Base-by-base conservation (phyloP, 2,113 vertebrate genomes). In the Ophiodon elongatus region DNA sequence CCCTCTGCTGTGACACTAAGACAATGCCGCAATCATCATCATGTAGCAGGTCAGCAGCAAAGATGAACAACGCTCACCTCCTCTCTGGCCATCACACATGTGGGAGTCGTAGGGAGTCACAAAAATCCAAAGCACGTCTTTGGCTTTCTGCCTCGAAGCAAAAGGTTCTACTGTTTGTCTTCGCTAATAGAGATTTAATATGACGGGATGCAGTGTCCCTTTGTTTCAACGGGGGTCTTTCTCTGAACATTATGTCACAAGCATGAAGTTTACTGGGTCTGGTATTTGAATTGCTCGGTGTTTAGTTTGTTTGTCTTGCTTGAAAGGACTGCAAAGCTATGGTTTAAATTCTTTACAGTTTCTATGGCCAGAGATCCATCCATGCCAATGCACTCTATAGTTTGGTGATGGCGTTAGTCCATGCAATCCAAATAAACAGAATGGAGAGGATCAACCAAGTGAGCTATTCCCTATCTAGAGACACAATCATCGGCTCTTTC, bases 401-500 rank as follows among this genome's bases (percentile, higher is more conserved):
- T 43, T 56, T 52, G 33, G 71, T 69, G 70, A 82, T 73, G 70
- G 54, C 66, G 68, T 69, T 25, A 23, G 67, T 79, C 69, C 50
- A 82, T 35, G 31, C 56, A 41, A 73, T 56, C 64, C 65, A 69
- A 80, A 66, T 73, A 59, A 76, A 73, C 65, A 65, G 57, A 90
- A 83, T 71, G 45, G 21, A 87, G 64, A 74, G 66, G 25, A 80
- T 70, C 73, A 80, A 66, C 29, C 73, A 72, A 79, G 76, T 84
- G 68, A 79, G 57, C 33, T 65, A 47, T 82, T 73, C 27, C 17
- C 72, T 73, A 73, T 59, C 52, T 52, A 73, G 59, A 76, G 62
- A 64, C 59, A 62, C 79, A 81, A 79, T 88, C 39, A 67, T 70
- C 73, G 70, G 9, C n/a, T 88, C 79, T 76, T 81, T 64, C 60